Base-by-base conservation (phyloP, 64 coral and sea anemone genomes). In the Anthopleura sola region DNA sequence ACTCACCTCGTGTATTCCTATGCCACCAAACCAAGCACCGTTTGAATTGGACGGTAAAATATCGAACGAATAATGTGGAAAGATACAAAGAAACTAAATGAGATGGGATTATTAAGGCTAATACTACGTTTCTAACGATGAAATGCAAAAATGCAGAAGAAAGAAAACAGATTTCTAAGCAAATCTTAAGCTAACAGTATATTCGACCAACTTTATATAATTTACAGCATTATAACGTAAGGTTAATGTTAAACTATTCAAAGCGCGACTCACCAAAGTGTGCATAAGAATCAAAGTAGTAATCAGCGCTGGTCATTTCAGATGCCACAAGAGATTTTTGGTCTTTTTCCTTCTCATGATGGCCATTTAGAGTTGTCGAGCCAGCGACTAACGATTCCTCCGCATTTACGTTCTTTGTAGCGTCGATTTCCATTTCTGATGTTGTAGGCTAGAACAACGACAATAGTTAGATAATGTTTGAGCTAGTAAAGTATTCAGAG, bases 251-350 rank as follows among this genome's bases (percentile, higher is more conserved):
- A 44, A 44, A 44, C 40, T 44, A 60, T 53, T 29, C 3, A 68
- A 44, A 39, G 18, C 37, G 24, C n/a, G 83, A 86, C 91, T 91
- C 76, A 99, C 97, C 97, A 48, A 99, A 99, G 90, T 99, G 97
- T 34, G 92, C 97, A 75, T 99, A 99, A 46, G 97, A 99, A 79
- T 99, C 97, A 51, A 99, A 99, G 60, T 99, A 99, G 60, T 99
- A 99, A 86, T 99, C 97, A 47, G 97, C 97, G n/a, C 97, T 99
- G 8, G 97, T 99, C 97, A 99, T 99, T 80, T 99, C 94, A 10
- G 94, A 60, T 28, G 94, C 94, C 33, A 29, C 37, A 58, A 34
- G 20, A 36, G 77, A 26, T 17, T 56, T 24, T 68, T 83, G 33
- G 66, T 40, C 44, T 39, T 87, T 48, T 31, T 49, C 38, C 10